Evolutionary conservation across 1,140 invertebrate genomes (phyloP), one percentile per base, ranked within the genome.

Genomic region (Gerris buenoi): DNA sequence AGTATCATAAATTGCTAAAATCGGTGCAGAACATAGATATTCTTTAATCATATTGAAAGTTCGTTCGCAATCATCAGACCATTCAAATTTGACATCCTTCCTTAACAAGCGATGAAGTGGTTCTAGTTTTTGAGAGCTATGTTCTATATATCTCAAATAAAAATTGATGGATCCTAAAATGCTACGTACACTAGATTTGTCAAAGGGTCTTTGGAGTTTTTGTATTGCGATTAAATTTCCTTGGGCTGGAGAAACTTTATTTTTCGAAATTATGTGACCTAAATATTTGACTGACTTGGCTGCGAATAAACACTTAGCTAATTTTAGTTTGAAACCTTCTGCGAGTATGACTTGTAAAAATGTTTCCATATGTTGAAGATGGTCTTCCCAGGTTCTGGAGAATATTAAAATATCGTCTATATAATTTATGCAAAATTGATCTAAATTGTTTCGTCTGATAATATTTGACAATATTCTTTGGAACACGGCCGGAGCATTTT

Each of bases 241-340:
- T 56, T 56, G 46, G 46, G 46, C 46, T 56, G 46, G 46, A 13
- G 46, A 56, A 13, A n/a, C 46, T 56, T n/a, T 56, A 56, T 56
- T 56, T 13, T 13, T 13, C 10, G n/a, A 56, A 56, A 56, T 13
- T 13, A 56, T n/a, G 10, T 10, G n/a, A 56, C n/a, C 46, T n/a
- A 10, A 56, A 56, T 13, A 13, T 13, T 56, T 13, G n/a, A 56
- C 46, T 13, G 46, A 56, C n/a, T 56, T 56, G 10, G 46, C 46
- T 56, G 46, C 46, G n/a, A 56, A 56, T n/a, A 56, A 56, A 56
- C 46, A 10, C 46, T 56, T 56, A n/a, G n/a, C 46, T 56, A 56
- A 56, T 56, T 56, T 56, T 56, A 56, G n/a, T 56, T 56, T 56
- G 46, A 56, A 56, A 56, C 46, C 46, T 56, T 56, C 46, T 56